Evolutionary conservation across 1,140 invertebrate genomes (phyloP), one percentile per base, ranked within the genome.

Genomic region (Thereuonema tuberculata): DNA sequence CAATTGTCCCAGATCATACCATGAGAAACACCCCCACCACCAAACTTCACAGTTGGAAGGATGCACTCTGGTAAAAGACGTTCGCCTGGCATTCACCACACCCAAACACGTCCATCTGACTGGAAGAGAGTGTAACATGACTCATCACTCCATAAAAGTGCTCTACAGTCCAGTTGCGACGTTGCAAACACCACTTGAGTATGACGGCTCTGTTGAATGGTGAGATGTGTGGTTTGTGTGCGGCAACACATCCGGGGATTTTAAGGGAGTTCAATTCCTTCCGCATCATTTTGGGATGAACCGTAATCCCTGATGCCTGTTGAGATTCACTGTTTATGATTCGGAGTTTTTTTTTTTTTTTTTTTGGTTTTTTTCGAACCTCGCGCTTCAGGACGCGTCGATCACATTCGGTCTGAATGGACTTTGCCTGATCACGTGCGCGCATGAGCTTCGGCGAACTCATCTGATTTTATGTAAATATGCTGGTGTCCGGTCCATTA

Each of bases 51-150:
- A 14, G 55, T 57, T 20, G 26, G 26, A n/a, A 57, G 27, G 21
- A 37, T 20, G 31, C 31, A 57, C 55, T 57, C 1, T 14, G 27
- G 55, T 43, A 43, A 57, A 37, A 24, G 29, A 23, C 28, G 21
- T 25, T 58, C 37, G 17, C 37, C 43, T 47, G 43, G 20, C 46
- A 58, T 47, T 1, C 25, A 15, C 43, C 56, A 23, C 0, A 28
- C 28, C 31, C 43, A 58, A 14, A 58, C 31, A 46, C 31, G 24
- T 27, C 31, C 56, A 58, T 58, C 56, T 5, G 25, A 58, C 26
- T 47, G 43, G 24, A n/a, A 58, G 25, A 58, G 29, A 29, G 20
- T 58, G 56, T 25, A 48, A 37, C 29, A 21, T 56, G 29, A 56
- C 37, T 31, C 14, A 37, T 56, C 21, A 37, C 23, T 1, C 43